Base-by-base conservation (phyloP, 2,113 vertebrate genomes). In the Leiothrix lutea region DNA sequence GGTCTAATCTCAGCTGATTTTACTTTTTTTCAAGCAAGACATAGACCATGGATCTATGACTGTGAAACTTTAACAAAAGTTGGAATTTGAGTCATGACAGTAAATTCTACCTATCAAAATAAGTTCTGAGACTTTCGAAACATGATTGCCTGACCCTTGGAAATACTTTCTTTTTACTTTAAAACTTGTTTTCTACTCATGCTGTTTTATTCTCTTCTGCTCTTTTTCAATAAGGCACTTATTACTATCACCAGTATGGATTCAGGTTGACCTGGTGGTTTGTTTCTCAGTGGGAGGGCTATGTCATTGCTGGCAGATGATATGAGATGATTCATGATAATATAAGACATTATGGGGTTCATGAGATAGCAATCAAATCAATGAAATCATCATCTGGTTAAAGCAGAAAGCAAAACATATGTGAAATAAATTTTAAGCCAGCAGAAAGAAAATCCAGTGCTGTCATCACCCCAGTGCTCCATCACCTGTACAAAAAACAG, bases 371-470 rank as follows among this genome's bases (percentile, higher is more conserved):
- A 66, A 62, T 78, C 47, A 86, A 78, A 86, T 71, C 48, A 86
- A 73, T 67, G 35, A 88, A 92, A 88, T 78, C 67, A 71, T 94
- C 56, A 66, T 67, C 85, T 86, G 56, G 35, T 80, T 88, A 83
- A 67, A 80, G 62, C 45, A 86, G 85, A 94, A 96, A 83, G 51
- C 10, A 36, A 96, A 96, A 64, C 75, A 90, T 26, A 80, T 94
- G 87, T 90, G 67, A 94, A 92, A 88, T 92, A 90, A 81, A 93
- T 84, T 88, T 88, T 80, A 80, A 88, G 7, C 20, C 42, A 86
- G 22, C n/a, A 92, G 69, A 94, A 95, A 78, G 53, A 80, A 86
- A 96, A 92, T 57, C 31, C 65, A 71, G 40, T 4, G 48, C 72
- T 95, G 82, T 93, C 90, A 95, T 88, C 95, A 70, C 79, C 15